phyloP scores from a whole-genome alignment of 1,140 invertebrate species.

The Uloborus diversus region DNA sequence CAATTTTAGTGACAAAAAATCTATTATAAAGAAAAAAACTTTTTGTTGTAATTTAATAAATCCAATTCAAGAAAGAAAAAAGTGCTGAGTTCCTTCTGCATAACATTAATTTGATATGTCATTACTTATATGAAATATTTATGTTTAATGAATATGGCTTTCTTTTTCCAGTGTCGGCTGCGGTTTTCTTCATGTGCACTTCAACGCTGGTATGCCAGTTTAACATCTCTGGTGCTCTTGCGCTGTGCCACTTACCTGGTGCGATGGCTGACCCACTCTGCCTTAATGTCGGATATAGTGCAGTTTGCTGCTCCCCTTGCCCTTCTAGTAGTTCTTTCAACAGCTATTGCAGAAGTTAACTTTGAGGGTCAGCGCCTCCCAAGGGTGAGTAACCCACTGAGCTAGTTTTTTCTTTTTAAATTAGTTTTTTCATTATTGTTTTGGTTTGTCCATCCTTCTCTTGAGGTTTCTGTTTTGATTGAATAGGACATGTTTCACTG shows the following conservation, averaged over 20 bases:
- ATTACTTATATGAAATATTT: too few species aligned
- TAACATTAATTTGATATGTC: too few species aligned
- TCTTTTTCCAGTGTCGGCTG: conserved; percentile 64
- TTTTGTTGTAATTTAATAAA: too few species aligned
- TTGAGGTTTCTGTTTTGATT: too few species aligned
- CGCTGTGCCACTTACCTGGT: conserved; percentile 64
- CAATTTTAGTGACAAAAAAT: too few species aligned
- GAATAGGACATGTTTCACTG: too few species aligned
- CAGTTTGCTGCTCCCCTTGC: conserved; percentile 64
- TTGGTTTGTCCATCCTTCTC: too few species aligned
- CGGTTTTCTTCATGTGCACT: conserved; percentile 63
- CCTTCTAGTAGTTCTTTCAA: conserved; percentile 63
- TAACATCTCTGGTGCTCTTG: conserved; percentile 63
- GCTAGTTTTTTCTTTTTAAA: background rate
- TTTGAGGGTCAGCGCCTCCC: conserved; percentile 60
- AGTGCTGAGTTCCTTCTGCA: too few species aligned
- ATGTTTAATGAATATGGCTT: too few species aligned
- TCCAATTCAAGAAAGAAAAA: too few species aligned
- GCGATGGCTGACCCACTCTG: conserved; percentile 62
- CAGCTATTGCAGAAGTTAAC: conserved; percentile 66
- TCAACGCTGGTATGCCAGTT: conserved; percentile 65
- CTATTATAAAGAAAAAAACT: too few species aligned
- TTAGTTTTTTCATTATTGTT: background rate
- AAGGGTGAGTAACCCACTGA: conserved; percentile 5
- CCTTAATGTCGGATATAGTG: conserved; percentile 62